Conservation (phyloP, 2,888 invertebrate genomes). For the Toxonevra muliebris region DNA sequence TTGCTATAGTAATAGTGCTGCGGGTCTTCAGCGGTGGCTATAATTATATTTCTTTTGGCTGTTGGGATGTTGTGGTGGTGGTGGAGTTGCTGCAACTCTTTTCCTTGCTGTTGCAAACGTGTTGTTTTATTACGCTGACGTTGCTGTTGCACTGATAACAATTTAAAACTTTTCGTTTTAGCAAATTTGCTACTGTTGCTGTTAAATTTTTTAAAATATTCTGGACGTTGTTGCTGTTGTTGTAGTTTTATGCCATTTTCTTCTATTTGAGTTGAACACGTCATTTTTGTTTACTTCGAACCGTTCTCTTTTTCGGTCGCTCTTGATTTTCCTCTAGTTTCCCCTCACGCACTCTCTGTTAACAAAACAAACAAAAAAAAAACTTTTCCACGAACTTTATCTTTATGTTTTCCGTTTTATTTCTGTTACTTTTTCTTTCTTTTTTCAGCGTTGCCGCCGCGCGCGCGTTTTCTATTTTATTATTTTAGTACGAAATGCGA, state of each 20-base stretch:
- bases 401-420: neutral
- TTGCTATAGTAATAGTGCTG: too few species aligned
- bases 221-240: constrained; percentile 26
- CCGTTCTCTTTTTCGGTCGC: neutral
- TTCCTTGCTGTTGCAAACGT: constrained; percentile 24
- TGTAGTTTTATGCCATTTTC: constrained; percentile 29
- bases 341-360: neutral
- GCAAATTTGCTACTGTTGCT: constrained; percentile 23
- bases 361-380: neutral
- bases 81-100: constrained; percentile 27
- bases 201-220: constrained; percentile 13
- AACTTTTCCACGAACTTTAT: constrained; percentile 10
- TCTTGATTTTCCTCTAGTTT: neutral
- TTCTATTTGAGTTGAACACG: constrained; percentile 27
- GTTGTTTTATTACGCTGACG: constrained; percentile 25
- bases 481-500: constrained; percentile 24
- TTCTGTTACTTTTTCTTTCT: constrained; percentile 21
- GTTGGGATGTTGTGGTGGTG: constrained; percentile 29
- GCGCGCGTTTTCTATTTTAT: constrained; percentile 21
- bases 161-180: constrained; percentile 26
- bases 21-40: neutral
- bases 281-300: constrained; percentile 32
- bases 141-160: constrained; percentile 24
- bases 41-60: constrained; percentile 16
- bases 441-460: constrained; percentile 8